phyloP scores from a whole-genome alignment of 2,797 vertebrate genomes.

The Mallotus villosus region DNA sequence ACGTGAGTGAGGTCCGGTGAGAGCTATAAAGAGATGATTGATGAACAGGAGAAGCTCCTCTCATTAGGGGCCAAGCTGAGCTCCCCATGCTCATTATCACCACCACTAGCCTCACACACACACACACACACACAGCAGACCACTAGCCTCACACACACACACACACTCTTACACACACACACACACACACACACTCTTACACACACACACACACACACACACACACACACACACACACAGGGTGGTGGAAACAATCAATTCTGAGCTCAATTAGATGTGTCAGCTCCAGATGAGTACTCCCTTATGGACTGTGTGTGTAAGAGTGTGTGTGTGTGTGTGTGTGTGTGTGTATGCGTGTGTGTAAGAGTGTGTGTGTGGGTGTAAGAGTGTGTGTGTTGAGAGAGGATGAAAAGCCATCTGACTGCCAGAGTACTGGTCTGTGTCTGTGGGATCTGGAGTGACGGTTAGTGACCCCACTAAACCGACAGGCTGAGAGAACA shows the following conservation, averaged over 20 bases:
- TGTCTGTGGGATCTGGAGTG: constrained; percentile 8
- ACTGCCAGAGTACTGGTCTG: constrained; percentile 9
- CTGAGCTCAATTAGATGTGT: constrained; percentile 36
- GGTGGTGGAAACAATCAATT: constrained; percentile 40
- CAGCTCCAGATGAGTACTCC: constrained; percentile 38
- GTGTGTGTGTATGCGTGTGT: background rate
- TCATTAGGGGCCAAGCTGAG: constrained; percentile 29
- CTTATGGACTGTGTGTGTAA: constrained; percentile 15
- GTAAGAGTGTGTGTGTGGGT: background rate
- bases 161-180: background rate
- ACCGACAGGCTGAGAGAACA: constrained; percentile 19
- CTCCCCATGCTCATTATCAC: constrained; percentile 41
- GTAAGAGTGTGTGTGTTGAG: background rate
- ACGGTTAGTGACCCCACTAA: constrained; percentile 30
- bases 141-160: background rate
- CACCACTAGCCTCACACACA: constrained; percentile 19
- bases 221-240: background rate
- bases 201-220: constrained; percentile 18
- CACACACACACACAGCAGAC: no score
- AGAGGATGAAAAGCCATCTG: constrained; percentile 20
- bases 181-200: constrained; percentile 6
- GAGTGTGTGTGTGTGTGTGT: constrained; percentile 1
- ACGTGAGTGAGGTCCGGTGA: constrained; percentile 12
- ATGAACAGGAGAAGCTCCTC: constrained; percentile 31
- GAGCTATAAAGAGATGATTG: constrained; percentile 32